Evolutionary conservation across 2,888 invertebrate genomes (phyloP).

Genomic region (Leucozona laternaria): DNA sequence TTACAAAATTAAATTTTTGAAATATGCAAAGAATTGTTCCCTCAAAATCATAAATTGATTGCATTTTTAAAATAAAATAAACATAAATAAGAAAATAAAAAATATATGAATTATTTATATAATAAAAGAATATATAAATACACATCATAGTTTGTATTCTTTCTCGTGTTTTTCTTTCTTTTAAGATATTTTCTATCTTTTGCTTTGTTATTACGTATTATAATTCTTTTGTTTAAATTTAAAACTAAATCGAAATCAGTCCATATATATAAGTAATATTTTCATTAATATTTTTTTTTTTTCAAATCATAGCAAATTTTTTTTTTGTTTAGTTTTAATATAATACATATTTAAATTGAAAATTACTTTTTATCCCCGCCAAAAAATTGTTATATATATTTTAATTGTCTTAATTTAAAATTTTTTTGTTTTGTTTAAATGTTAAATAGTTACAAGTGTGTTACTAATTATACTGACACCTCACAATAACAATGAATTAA

Average conservation of each 20-base stretch:
- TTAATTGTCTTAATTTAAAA: constrained; percentile 47
- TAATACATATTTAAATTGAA: constrained; percentile 33
- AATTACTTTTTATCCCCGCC: constrained; percentile 50
- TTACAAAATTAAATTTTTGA: neutral
- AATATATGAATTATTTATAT: constrained; percentile 9
- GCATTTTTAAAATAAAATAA: constrained; percentile 39
- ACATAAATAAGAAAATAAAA: neutral
- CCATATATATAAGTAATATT: constrained; percentile 74
- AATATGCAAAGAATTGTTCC: neutral
- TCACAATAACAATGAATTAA: constrained; percentile 72
- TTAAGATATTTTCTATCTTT: constrained; percentile 13
- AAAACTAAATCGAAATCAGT: constrained; percentile 77
- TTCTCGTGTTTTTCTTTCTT: neutral
- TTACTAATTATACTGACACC: constrained; percentile 69
- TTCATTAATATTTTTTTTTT: constrained; percentile 19
- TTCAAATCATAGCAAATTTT: constrained; percentile 37
- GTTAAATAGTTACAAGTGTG: constrained; percentile 71
- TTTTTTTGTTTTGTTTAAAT: constrained; percentile 41
- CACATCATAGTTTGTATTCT: neutral
- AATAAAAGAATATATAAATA: constrained; percentile 24
- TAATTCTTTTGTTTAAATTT: constrained; percentile 34
- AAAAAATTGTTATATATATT: constrained; percentile 34
- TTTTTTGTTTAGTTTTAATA: neutral
- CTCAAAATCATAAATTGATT: neutral
- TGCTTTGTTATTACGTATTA: constrained; percentile 3